phyloP scores from a whole-genome alignment of 2,888 invertebrate genomes.

The Nomada flava region DNA sequence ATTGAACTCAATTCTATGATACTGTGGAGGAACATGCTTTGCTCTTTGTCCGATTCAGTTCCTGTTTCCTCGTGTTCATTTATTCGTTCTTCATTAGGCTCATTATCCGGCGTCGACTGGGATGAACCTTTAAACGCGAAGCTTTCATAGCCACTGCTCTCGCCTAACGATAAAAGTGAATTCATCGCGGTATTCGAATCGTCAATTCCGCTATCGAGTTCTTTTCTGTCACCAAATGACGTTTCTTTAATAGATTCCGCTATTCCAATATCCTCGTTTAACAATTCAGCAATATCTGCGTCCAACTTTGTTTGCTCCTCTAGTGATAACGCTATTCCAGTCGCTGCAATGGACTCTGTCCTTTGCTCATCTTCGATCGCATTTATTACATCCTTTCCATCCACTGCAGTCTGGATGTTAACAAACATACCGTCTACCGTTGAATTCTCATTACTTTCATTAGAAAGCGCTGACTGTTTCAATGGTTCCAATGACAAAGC shows the following conservation, averaged over 20 bases:
- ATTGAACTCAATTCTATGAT: slow-evolving; percentile 35
- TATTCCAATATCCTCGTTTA: slow-evolving; percentile 75
- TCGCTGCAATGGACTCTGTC: slow-evolving; percentile 34
- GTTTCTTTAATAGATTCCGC: slow-evolving; percentile 55
- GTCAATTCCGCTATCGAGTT: slow-evolving; percentile 70
- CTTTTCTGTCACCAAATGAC: slow-evolving; percentile 62
- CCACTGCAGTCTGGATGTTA: slow-evolving; percentile 76
- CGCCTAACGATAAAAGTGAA: slow-evolving; percentile 90
- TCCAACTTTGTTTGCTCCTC: slow-evolving; percentile 79
- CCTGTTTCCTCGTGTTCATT: slow-evolving; percentile 71
- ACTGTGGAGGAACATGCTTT: slow-evolving; percentile 63
- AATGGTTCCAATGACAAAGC: slow-evolving; percentile 53
- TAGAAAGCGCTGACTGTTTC: slow-evolving; percentile 59
- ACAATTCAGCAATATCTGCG: slow-evolving; percentile 81
- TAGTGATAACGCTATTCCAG: slow-evolving; percentile 61
- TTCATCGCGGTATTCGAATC: slow-evolving; percentile 83
- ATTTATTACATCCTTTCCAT: slow-evolving; percentile 63
- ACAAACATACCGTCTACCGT: slow-evolving; percentile 74
- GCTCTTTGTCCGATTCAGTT: slow-evolving; percentile 50
- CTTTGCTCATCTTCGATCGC: slow-evolving; percentile 40
- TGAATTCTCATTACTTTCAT: slow-evolving; percentile 62
- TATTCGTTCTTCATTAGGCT: slow-evolving; percentile 78
- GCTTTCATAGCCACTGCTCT: slow-evolving; percentile 92
- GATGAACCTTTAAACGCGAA: slow-evolving; percentile 85
- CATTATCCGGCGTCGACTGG: slow-evolving; percentile 83